Base-by-base conservation (phyloP, 1,140 invertebrate species). In the Pristionchus pacificus region DNA sequence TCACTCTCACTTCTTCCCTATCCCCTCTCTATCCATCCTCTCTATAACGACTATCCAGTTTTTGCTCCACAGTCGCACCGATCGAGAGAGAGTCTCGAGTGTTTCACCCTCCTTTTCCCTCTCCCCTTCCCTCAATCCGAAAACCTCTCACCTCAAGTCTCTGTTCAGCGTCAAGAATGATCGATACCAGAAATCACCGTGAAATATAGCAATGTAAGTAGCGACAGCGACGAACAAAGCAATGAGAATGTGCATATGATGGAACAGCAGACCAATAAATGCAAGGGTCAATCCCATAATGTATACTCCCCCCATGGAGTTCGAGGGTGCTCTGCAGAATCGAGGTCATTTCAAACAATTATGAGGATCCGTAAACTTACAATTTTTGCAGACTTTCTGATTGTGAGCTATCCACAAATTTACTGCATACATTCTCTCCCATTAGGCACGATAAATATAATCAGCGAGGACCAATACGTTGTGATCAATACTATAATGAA, bases 121-220 rank as follows among this genome's bases (percentile, higher is more conserved):
- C 73, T 73, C 24, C 25, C 30, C 66, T 14, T 14, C 30, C 24
- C 38, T 27, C 24, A 27, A 67, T 1, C 27, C 38, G 24, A 19
- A 19, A 33, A 38, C 19, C 24, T 55, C 68, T 72, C 68, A 83
- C 81, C 73, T 71, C 62, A 82, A 72, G 70, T 82, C 80, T 33
- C 80, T 70, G 60, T 77, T 75, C 32, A 82, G 61, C 10, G 80
- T 84, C 13, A 83, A 65, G 69, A 77, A 83, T 13, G 83, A 84
- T 31, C 80, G 70, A 68, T 84, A 80, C 32, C 83, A 74, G 67
- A 82, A 82, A 66, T 82, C 80, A 27, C 79, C 80, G 67, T 76
- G 68, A 15, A 70, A 64, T 13, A 70, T 31, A 32, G 64, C 58
- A 6, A 76, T 70, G 33, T 76, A 76, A 1, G 62, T n/a, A 68